Conservation (phyloP, 2,113 vertebrate genomes). For the Tragelaphus scriptus region DNA sequence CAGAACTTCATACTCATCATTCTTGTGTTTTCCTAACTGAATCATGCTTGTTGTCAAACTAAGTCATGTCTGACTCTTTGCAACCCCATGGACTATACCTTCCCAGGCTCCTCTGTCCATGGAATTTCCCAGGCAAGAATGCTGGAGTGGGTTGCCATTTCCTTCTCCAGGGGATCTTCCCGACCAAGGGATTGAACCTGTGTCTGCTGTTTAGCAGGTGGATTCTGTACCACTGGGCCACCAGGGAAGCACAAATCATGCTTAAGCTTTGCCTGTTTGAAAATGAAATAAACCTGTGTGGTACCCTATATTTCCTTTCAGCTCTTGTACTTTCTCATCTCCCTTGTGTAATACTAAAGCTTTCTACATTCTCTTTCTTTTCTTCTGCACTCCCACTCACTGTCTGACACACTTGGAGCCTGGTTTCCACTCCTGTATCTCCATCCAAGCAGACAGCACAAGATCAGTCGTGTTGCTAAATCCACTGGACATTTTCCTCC, state of each 20-base stretch:
- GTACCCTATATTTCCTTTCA: background rate
- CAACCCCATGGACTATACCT: background rate
- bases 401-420: background rate
- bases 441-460: background rate
- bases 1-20: background rate
- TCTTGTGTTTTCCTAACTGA: background rate
- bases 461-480: background rate
- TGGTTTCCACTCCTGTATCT: background rate
- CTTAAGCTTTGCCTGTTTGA: background rate
- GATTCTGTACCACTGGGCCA: background rate
- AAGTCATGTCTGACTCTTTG: background rate
- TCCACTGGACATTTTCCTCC: background rate
- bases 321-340: background rate
- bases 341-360: background rate
- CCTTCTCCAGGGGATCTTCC: background rate
- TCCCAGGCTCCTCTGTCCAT: background rate
- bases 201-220: background rate
- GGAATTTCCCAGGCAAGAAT: background rate
- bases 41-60: background rate
- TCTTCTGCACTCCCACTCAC: background rate
- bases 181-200: rapidly evolving
- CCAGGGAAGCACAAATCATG: background rate
- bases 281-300: background rate
- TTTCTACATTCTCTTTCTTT: background rate
- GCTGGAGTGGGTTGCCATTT: background rate